Conservation (phyloP, 2,888 invertebrate species). For the Nezara viridula region DNA sequence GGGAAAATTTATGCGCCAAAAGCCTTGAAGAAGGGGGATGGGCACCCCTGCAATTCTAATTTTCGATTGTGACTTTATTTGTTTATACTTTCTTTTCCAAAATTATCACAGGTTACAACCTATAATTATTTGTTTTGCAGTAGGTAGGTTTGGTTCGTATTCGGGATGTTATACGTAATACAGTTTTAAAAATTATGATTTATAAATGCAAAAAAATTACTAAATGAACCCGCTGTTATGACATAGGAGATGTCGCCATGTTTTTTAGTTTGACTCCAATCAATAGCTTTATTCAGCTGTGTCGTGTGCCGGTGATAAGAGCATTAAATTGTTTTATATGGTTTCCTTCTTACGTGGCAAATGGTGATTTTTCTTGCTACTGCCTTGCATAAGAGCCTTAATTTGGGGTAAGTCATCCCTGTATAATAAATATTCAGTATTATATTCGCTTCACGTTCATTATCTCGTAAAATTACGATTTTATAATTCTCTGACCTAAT, state of each 20-base stretch:
- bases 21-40: no score
- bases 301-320: not conserved
- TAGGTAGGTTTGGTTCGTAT: no score
- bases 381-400: not conserved
- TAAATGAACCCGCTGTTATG: not conserved
- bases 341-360: slow-evolving; percentile 9
- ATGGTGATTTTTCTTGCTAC: not conserved
- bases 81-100: no score
- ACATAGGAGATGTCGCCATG: not conserved
- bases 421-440: not conserved
- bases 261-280: not conserved
- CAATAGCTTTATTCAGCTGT: not conserved
- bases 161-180: no score
- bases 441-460: not conserved
- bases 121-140: no score
- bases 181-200: no score
- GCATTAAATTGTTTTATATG: slow-evolving; percentile 6
- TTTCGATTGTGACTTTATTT: no score
- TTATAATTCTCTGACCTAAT: not conserved
- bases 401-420: not conserved
- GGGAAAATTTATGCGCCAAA: no score
- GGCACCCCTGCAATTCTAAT: no score
- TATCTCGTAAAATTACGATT: not conserved
- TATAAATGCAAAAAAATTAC: no score
- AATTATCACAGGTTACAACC: no score